Evolutionary conservation across 2,113 vertebrate species (phyloP).

Genomic region (Quiscalus mexicanus): DNA sequence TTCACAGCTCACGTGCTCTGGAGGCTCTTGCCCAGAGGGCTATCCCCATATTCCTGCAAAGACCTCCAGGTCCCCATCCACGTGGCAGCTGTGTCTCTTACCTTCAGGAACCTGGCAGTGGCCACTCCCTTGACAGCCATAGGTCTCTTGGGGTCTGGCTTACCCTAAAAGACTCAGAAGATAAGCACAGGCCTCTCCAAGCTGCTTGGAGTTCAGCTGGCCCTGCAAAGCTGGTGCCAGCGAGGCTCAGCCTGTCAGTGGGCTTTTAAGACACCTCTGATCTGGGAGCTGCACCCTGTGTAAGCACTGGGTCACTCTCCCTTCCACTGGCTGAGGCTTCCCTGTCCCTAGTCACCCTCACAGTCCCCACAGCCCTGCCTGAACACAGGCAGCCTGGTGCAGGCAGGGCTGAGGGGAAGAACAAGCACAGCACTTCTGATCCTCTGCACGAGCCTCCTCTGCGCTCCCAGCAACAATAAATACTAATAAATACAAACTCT

Average conservation of each 20-base stretch:
- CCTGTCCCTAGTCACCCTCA: too few species aligned
- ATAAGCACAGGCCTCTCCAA: not conserved
- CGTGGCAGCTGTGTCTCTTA: not conserved
- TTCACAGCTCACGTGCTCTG: not conserved
- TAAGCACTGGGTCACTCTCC: not conserved
- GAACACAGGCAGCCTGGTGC: fast-evolving
- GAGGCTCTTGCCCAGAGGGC: not conserved
- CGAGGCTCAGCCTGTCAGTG: not conserved
- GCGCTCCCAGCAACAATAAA: conserved; percentile 39
- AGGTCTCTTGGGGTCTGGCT: not conserved
- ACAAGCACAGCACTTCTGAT: not conserved
- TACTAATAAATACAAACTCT: conserved; percentile 67
- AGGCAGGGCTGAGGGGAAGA: not conserved
- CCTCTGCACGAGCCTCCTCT: not conserved
- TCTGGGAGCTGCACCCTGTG: not conserved
- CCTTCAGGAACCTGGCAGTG: not conserved
- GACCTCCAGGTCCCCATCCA: not conserved
- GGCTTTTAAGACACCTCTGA: not conserved
- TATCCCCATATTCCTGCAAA: not conserved
- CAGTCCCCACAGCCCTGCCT: not conserved
- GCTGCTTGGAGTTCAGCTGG: not conserved
- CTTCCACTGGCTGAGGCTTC: not conserved
- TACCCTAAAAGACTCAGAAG: not conserved
- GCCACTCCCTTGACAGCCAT: not conserved
- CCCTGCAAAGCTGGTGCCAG: not conserved